Evolutionary conservation across 2,113 vertebrate genomes (phyloP).

Genomic region (Pedionomus torquatus): DNA sequence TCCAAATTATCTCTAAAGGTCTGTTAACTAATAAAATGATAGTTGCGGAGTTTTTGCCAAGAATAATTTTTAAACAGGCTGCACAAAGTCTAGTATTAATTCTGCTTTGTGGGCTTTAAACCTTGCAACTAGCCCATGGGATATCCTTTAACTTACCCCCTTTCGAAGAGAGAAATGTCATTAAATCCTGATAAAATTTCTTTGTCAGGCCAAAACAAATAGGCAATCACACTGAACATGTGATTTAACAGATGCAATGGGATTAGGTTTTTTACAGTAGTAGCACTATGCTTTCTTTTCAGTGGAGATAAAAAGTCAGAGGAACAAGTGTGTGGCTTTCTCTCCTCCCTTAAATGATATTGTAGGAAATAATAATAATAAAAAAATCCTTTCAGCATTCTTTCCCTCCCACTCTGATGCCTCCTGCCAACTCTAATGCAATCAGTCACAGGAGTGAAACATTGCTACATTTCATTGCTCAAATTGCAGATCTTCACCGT

Average conservation of each 20-base stretch:
- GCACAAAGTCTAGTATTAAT: neutral
- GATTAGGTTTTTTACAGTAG: constrained; percentile 45
- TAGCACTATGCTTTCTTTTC: neutral
- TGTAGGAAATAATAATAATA: neutral
- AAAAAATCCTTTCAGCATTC: constrained; percentile 3
- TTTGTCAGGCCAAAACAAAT: constrained; percentile 43
- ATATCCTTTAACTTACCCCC: constrained; percentile 6
- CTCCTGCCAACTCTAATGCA: constrained; percentile 59
- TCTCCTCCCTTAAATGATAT: constrained; percentile 27
- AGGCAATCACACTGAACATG: neutral
- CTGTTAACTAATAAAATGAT: constrained; percentile 23
- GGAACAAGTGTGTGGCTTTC: constrained; percentile 32
- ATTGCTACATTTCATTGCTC: constrained; percentile 50
- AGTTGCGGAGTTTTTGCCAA: constrained; percentile 10
- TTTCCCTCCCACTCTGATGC: constrained; percentile 59
- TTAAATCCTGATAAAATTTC: constrained; percentile 24
- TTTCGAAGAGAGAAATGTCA: constrained; percentile 23
- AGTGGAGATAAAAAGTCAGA: constrained; percentile 30
- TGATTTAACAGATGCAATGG: constrained; percentile 45
- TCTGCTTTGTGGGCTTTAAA: neutral
- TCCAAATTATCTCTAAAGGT: constrained; percentile 34
- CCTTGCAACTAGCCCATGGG: neutral
- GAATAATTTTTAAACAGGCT: constrained; percentile 45
- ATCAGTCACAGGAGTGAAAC: constrained; percentile 43
- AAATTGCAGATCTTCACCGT: constrained; percentile 28